Evolutionary conservation across 2,797 vertebrate species (phyloP).

Genomic region (Petrocephalus schoutedeni): DNA sequence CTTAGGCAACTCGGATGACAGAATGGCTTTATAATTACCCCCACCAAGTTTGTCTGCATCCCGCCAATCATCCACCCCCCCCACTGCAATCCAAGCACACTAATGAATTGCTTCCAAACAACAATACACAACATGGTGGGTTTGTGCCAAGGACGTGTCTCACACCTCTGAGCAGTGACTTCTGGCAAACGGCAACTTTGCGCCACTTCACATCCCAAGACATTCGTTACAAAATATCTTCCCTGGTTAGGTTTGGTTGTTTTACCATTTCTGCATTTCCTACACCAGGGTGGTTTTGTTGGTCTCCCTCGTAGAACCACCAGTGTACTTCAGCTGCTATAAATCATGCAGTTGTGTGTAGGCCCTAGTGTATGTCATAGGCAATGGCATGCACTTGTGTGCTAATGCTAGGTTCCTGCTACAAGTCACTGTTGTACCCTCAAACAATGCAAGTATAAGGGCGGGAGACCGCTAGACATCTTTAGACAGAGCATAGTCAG

Average conservation of each 20-base stretch:
- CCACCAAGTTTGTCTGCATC: neutral
- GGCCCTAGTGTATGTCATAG: neutral
- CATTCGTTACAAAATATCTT: neutral
- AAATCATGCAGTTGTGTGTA: neutral
- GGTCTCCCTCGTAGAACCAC: neutral
- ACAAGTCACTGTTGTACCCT: neutral
- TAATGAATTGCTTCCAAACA: neutral
- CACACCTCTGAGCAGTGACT: neutral
- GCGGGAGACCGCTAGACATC: neutral
- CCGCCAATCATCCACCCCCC: neutral
- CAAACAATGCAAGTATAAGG: neutral
- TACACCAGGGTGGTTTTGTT: neutral
- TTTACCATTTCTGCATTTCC: neutral
- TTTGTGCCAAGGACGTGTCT: slow-evolving; percentile 45
- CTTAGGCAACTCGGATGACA: slow-evolving; percentile 7
- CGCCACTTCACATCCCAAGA: neutral
- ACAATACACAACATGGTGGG: slow-evolving; percentile 38
- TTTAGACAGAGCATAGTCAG: neutral
- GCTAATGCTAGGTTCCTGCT: neutral
- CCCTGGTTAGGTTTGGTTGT: neutral
- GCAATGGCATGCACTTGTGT: neutral
- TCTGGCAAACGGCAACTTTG: neutral
- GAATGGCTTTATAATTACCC: slow-evolving; percentile 19
- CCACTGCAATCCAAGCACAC: neutral
- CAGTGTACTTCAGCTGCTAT: neutral